These are phyloP conservation scores for Palythoa caribaeorum DNA, from an alignment of 92 coral and sea anemone species.

Conservation along the genomic window DNA sequence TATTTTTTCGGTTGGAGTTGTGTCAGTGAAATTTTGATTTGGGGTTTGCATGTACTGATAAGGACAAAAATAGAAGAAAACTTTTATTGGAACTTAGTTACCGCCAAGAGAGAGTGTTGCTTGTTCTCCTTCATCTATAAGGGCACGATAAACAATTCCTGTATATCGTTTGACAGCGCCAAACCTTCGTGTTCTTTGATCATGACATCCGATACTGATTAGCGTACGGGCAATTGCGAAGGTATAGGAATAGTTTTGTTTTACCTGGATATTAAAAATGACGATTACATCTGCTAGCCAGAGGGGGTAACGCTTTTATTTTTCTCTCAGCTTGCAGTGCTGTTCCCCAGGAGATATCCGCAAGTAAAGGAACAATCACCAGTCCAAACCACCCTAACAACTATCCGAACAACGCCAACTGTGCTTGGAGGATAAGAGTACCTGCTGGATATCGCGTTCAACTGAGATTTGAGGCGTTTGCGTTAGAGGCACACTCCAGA, in stretches of 20 bases:
- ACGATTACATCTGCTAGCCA: neutral
- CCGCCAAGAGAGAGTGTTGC: no score
- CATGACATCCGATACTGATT: no score
- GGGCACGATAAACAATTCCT: no score
- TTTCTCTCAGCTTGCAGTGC: neutral
- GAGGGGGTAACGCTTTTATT: neutral
- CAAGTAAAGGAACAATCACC: slow-evolving; percentile 36
- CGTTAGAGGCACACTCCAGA: neutral
- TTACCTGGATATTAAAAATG: neutral
- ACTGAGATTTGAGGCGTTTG: neutral
- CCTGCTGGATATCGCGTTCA: slow-evolving; percentile 52
- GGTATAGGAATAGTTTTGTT: neutral
- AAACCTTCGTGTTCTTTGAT: no score
- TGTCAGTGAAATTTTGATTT: no score
- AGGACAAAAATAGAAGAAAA: no score
- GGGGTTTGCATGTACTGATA: no score
- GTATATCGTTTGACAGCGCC: no score
- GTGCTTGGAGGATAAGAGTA: slow-evolving; percentile 51
- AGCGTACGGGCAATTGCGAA: no score
- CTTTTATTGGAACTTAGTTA: no score
- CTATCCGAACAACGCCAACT: slow-evolving; percentile 33
- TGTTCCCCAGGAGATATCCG: neutral
- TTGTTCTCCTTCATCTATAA: no score
- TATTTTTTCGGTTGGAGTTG: no score
- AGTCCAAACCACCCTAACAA: slow-evolving; percentile 52